Percentiles rank a stretch among this genome's conserved stretches.
Conservation (phyloP, 2,888 invertebrate species). For the Penaeus monodon region DNA sequence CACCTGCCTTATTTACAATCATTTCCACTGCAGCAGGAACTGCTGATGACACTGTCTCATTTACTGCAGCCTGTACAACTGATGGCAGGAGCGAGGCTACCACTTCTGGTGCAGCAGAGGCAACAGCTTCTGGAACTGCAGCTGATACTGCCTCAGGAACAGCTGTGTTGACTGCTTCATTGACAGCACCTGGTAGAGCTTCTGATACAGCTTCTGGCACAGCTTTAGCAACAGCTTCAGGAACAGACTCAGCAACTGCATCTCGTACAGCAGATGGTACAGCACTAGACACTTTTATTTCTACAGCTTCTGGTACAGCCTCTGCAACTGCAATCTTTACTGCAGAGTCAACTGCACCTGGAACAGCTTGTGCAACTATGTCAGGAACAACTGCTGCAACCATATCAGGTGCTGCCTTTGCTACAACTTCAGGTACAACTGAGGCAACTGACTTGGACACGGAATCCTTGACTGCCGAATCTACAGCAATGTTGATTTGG, state of each 20-base stretch:
- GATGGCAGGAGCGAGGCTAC: slow-evolving; percentile 39
- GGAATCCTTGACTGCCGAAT: slow-evolving; percentile 19
- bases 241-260: not conserved
- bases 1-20: slow-evolving; percentile 29
- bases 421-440: slow-evolving; percentile 38
- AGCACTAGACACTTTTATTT: not conserved
- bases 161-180: slow-evolving; percentile 14
- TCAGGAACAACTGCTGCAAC: slow-evolving; percentile 13
- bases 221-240: slow-evolving; percentile 1
- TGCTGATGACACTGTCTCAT: slow-evolving; percentile 40
- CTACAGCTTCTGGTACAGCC: too few relatives aligned
- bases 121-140: slow-evolving; percentile 23
- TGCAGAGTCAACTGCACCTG: not conserved
- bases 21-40: slow-evolving; percentile 36
- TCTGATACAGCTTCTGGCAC: slow-evolving; percentile 18
- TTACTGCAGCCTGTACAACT: slow-evolving; percentile 33
- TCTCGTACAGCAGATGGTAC: not conserved
- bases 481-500: slow-evolving; percentile 26
- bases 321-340: not conserved
- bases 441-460: slow-evolving; percentile 27
- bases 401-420: slow-evolving; percentile 15
- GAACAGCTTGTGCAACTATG: slow-evolving; percentile 25
- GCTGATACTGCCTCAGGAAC: slow-evolving; percentile 24
- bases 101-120: slow-evolving; percentile 22
- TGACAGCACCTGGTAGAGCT: slow-evolving; percentile 33